Percentiles rank a stretch among this genome's conserved stretches.
Conservation (phyloP, 2,797 vertebrate genomes). For the Fundulus diaphanus region DNA sequence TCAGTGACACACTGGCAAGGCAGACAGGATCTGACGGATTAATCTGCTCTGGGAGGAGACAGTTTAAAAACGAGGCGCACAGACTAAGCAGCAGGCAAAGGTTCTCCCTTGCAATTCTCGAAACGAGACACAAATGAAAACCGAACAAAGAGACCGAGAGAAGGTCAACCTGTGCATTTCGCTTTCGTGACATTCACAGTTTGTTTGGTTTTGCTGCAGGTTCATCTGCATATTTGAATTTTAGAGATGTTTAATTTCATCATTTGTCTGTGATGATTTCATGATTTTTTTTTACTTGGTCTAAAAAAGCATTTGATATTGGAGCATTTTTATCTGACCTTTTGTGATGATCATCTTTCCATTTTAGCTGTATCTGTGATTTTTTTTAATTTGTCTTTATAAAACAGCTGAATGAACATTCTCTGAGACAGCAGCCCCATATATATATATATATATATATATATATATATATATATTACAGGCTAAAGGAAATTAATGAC, state of each 20-base stretch:
- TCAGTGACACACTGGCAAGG: background rate
- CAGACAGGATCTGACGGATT: too few relatives aligned
- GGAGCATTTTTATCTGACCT: background rate
- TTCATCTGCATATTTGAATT: background rate
- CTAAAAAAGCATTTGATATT: background rate
- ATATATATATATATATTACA: too few relatives aligned
- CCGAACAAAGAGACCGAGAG: background rate
- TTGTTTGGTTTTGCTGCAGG: background rate
- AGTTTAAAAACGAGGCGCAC: background rate
- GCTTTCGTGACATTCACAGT: background rate
- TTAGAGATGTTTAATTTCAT: background rate
- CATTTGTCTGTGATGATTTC: background rate
- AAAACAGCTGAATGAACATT: conserved; percentile 8
- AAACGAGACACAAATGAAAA: background rate
- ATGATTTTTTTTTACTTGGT: background rate
- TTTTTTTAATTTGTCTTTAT: background rate
- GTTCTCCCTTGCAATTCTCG: background rate
- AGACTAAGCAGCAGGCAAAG: background rate
- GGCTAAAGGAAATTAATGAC: background rate
- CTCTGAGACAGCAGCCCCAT: too few relatives aligned
- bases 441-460: too few relatives aligned
- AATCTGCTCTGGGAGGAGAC: background rate
- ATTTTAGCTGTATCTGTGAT: background rate
- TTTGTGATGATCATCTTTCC: background rate
- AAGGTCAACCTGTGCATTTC: background rate